Base-by-base conservation (phyloP, 2,888 invertebrate genomes). In the Galerucella pusilla region DNA sequence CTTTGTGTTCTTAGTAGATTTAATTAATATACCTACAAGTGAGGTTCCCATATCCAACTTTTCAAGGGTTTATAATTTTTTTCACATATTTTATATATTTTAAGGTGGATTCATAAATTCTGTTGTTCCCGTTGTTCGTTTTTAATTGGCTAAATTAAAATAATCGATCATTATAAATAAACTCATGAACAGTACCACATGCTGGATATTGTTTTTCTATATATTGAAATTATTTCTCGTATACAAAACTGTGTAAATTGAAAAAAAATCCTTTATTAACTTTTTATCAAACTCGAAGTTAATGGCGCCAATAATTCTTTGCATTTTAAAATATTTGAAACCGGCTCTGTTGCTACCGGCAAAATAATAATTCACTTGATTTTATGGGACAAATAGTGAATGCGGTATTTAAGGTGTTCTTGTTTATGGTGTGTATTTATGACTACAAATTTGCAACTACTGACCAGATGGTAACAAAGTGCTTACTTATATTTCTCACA, bases 361-460 rank as follows among this genome's bases (percentile, higher is more conserved):
- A 79, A 77, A 77, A 75, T 66, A 35, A 74, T 76, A 75, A 74
- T 77, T 81, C 78, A 81, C 81, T 80, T 79, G 80, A 79, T 80
- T 75, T 77, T 79, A 79, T 77, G 75, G 71, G 75, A 73, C 69
- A 64, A 71, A 75, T 75, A 71, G 66, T 68, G 49, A 64, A 59
- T 74, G 59, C 69, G 63, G 49, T 64, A 59, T 72, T 66, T 64
- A 68, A 72, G 74, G 74, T 77, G 71, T 35, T 71, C 52, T 60
- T 35, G 74, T 66, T 59, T 66, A 71, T 69, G 68, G 57, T 20
- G 16, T 67, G 60, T 64, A 60, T 74, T 74, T 74, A 74, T 66
- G 70, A 52, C 52, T 42, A 49, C 64, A 74, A 74, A 54, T 74
- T 69, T 70, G 54, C 46, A 59, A 67, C 49, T 72, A 67, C 57